Conservation (phyloP, 2,113 vertebrate genomes). For the Platanista minor region DNA sequence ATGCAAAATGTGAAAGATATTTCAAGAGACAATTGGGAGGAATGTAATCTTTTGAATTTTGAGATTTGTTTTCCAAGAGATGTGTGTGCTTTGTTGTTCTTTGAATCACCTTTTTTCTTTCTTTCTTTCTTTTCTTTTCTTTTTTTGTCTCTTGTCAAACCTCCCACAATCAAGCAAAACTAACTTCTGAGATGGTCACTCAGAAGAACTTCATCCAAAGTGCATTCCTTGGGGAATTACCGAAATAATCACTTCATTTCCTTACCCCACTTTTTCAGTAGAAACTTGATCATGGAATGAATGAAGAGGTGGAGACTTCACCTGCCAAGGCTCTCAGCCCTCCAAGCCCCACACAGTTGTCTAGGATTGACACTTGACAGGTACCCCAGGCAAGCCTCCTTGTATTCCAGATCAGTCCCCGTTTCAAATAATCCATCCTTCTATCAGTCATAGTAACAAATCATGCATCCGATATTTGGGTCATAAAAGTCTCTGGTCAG, state of each 20-base stretch:
- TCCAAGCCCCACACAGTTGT: fast-evolving
- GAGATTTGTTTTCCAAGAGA: background rate
- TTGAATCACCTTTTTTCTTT: background rate
- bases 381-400: background rate
- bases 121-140: background rate
- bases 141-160: background rate
- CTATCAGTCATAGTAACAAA: background rate
- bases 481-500: background rate
- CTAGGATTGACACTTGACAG: background rate
- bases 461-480: background rate
- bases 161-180: background rate
- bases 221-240: background rate
- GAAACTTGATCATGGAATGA: background rate
- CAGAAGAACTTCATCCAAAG: background rate
- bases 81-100: background rate
- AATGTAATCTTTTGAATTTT: background rate
- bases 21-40: background rate
- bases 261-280: background rate
- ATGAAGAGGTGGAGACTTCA: background rate
- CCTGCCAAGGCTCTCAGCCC: background rate
- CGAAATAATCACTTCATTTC: background rate
- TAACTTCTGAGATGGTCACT: background rate
- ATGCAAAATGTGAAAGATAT: background rate
- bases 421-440: background rate
- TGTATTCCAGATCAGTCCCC: background rate